A percentile compares a stretch with the other conserved stretches of the same genome.
Evolutionary conservation across 1,140 invertebrate genomes (phyloP).

Genomic region (Thalassaphorura encarpata): DNA sequence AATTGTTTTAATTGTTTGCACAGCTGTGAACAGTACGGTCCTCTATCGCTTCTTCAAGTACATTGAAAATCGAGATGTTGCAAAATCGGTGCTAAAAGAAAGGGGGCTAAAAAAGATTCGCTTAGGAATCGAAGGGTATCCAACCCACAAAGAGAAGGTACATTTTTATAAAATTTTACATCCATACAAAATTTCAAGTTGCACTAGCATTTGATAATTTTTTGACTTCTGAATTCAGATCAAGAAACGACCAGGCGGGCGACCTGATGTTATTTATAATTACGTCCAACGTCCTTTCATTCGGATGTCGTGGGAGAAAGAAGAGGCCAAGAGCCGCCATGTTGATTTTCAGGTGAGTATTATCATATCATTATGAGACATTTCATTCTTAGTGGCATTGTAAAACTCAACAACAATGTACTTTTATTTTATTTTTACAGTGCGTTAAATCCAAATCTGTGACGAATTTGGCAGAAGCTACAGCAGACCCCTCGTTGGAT

Average conservation of each 20-base stretch:
- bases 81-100: slow-evolving; percentile 97
- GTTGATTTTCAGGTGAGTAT: slow-evolving; percentile 75
- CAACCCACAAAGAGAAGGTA: slow-evolving; percentile 96
- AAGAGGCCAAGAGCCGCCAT: slow-evolving; percentile 96
- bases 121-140: slow-evolving; percentile 98
- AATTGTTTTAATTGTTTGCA: slow-evolving; percentile 22
- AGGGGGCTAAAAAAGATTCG: slow-evolving; percentile 96
- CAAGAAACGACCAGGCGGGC: slow-evolving; percentile 72
- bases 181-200: not conserved
- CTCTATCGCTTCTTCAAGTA: slow-evolving; percentile 99
- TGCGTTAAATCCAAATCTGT: slow-evolving; percentile 92
- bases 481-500: slow-evolving; percentile 69
- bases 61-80: slow-evolving; percentile 98
- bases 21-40: slow-evolving; percentile 75
- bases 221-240: slow-evolving; percentile 15
- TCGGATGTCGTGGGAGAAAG: slow-evolving; percentile 99
- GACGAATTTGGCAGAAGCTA: slow-evolving; percentile 82
- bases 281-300: slow-evolving; percentile 99
- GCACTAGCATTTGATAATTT: not conserved
- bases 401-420: too few species aligned
- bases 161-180: slow-evolving; percentile 39
- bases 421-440: slow-evolving; percentile 42
- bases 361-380: too few species aligned
- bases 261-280: slow-evolving; percentile 96
- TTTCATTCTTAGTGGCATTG: not conserved